Conservation (phyloP, 1,140 invertebrate species). For the Apis cerana region DNA sequence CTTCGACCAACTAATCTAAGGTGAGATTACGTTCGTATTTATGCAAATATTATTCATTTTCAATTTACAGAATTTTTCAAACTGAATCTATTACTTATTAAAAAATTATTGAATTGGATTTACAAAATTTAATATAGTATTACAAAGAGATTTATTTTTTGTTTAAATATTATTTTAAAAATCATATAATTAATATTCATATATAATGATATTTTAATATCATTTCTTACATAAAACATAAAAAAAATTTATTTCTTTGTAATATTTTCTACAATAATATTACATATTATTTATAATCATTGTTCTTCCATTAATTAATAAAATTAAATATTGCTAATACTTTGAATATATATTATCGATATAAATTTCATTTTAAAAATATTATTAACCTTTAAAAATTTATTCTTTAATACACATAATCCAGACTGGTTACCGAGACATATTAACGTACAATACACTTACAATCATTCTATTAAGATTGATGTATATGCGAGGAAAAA, state of each 20-base stretch:
- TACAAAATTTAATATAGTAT: no score
- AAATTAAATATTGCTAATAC: not conserved
- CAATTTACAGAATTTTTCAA: slow-evolving; percentile 35
- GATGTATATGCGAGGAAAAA: not conserved
- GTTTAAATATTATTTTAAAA: not conserved
- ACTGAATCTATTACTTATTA: not conserved
- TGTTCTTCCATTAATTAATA: not conserved
- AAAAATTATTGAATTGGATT: not conserved
- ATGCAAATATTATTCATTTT: slow-evolving; percentile 45
- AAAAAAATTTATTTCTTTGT: not conserved
- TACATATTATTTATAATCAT: not conserved
- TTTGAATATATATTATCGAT: not conserved
- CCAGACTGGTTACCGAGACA: slow-evolving; percentile 9
- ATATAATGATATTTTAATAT: not conserved
- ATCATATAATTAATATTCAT: not conserved
- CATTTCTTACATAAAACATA: not conserved
- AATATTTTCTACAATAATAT: not conserved
- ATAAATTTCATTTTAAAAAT: not conserved
- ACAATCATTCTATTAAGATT: not conserved
- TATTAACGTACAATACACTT: not conserved
- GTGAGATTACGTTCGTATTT: slow-evolving; percentile 23
- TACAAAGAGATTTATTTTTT: not conserved
- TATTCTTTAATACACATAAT: not conserved
- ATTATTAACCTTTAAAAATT: not conserved
- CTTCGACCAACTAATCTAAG: slow-evolving; percentile 61